Conservation (phyloP, 2,888 invertebrate species). For the Sussaba pulchella region DNA sequence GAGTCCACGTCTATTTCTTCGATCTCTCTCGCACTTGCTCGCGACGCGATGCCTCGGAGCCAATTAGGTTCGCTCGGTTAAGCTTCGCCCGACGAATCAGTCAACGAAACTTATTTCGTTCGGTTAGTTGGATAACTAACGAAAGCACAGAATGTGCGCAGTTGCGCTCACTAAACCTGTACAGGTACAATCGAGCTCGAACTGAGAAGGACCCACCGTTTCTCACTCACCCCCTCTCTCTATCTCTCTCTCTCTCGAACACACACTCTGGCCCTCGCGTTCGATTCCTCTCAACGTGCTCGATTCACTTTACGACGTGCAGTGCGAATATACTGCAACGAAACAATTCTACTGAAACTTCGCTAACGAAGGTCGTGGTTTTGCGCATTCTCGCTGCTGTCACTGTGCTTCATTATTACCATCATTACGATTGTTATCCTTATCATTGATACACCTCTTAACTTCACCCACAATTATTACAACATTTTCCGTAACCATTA, state of each 20-base stretch:
- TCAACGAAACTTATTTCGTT: conserved; percentile 67
- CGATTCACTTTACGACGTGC: conserved; percentile 9
- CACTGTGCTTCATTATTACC: conserved; percentile 17
- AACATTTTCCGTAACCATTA: neutral
- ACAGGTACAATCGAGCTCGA: conserved; percentile 3
- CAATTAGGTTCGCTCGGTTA: conserved; percentile 66
- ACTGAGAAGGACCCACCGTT: neutral
- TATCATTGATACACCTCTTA: no score
- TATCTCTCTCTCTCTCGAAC: conserved; percentile 3
- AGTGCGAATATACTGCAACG: neutral
- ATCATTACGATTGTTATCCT: no score
- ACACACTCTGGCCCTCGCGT: no score
- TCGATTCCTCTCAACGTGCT: neutral
- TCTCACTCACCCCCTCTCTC: conserved; percentile 13
- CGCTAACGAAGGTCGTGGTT: conserved; percentile 34
- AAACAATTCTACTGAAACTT: conserved; percentile 44
- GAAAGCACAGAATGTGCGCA: conserved; percentile 47
- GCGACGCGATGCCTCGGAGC: conserved; percentile 49
- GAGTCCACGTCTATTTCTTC: conserved; percentile 28
- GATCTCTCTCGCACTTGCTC: conserved; percentile 40
- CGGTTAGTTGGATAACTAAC: conserved; percentile 64
- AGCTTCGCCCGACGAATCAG: conserved; percentile 62
- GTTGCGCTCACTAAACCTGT: neutral
- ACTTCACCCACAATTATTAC: neutral
- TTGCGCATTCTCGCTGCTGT: conserved; percentile 13